Conservation (phyloP, 2,888 invertebrate species). For the Vannuccia rotundouncinata region DNA sequence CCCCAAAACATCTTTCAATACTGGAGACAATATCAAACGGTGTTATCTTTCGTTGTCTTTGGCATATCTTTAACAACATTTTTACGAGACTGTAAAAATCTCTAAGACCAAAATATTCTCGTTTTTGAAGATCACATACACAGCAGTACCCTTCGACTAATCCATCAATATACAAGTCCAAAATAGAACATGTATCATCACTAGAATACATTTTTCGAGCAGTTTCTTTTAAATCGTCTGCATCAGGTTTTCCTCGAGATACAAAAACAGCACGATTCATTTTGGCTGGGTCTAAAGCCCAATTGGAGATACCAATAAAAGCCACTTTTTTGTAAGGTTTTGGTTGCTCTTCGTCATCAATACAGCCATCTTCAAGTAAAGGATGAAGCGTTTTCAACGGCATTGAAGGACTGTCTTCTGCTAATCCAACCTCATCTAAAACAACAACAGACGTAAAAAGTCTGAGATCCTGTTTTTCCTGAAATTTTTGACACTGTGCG, state of each 20-base stretch:
- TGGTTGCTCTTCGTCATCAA: slow-evolving; percentile 47
- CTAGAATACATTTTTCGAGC: slow-evolving; percentile 41
- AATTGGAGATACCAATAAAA: slow-evolving; percentile 55
- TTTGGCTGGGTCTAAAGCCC: slow-evolving; percentile 56
- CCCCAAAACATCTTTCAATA: slow-evolving; percentile 6
- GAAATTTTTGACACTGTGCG: slow-evolving; percentile 49
- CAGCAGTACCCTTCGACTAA: neutral
- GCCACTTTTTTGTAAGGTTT: slow-evolving; percentile 48
- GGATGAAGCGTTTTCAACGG: slow-evolving; percentile 53
- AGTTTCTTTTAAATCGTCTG: slow-evolving; percentile 43
- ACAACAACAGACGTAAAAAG: slow-evolving; percentile 50
- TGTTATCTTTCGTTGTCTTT: neutral
- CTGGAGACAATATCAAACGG: neutral
- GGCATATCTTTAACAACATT: neutral
- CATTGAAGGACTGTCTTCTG: slow-evolving; percentile 52
- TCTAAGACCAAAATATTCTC: slow-evolving; percentile 52
- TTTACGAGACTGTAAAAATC: slow-evolving; percentile 50
- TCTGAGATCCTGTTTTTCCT: slow-evolving; percentile 44
- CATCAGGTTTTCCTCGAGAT: slow-evolving; percentile 45
- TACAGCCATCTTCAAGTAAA: slow-evolving; percentile 51
- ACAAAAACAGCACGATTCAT: slow-evolving; percentile 53
- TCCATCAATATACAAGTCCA: neutral
- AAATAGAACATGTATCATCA: slow-evolving; percentile 30
- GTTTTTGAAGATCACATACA: neutral
- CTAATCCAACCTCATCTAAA: slow-evolving; percentile 52